These are phyloP conservation scores for Drosophila triauraria DNA, from an alignment of 1,140 invertebrate species.

Conservation along the genomic window DNA sequence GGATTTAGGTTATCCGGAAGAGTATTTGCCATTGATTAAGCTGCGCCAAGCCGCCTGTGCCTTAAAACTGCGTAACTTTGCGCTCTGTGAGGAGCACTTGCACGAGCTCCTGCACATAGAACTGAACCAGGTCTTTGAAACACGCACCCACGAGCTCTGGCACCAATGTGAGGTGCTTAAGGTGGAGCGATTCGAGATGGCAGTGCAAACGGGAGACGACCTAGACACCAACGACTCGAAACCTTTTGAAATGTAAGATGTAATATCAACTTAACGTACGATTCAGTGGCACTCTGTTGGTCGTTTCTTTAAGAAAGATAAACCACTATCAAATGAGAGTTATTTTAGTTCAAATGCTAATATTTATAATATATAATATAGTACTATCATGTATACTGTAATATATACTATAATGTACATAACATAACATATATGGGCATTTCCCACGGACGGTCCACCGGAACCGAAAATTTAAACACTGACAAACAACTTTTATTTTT, in stretches of 20 bases:
- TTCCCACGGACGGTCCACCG: no score
- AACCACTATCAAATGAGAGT: no score
- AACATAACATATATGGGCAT: no score
- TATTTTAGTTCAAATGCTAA: no score
- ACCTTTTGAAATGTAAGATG: slow-evolving; percentile 68
- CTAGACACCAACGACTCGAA: slow-evolving; percentile 55
- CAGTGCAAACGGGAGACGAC: slow-evolving; percentile 67
- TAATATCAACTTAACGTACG: neutral
- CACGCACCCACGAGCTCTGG: slow-evolving; percentile 69
- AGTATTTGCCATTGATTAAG: slow-evolving; percentile 71
- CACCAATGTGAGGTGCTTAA: slow-evolving; percentile 70
- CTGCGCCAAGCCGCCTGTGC: slow-evolving; percentile 77
- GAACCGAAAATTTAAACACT: no score
- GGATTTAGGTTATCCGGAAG: slow-evolving; percentile 71
- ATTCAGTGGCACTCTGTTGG: no score
- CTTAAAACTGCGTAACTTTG: slow-evolving; percentile 76
- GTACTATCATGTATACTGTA: no score
- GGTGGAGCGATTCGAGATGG: slow-evolving; percentile 69
- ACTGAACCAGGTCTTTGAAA: slow-evolving; percentile 72
- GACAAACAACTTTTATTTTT: no score
- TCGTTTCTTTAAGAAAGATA: no score
- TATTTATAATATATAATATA: no score
- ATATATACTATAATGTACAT: no score
- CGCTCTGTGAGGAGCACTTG: slow-evolving; percentile 68
- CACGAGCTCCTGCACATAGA: slow-evolving; percentile 72